These are phyloP conservation scores for Nettapus auritus DNA, from an alignment of 2,113 vertebrate genomes.

Conservation along the genomic window DNA sequence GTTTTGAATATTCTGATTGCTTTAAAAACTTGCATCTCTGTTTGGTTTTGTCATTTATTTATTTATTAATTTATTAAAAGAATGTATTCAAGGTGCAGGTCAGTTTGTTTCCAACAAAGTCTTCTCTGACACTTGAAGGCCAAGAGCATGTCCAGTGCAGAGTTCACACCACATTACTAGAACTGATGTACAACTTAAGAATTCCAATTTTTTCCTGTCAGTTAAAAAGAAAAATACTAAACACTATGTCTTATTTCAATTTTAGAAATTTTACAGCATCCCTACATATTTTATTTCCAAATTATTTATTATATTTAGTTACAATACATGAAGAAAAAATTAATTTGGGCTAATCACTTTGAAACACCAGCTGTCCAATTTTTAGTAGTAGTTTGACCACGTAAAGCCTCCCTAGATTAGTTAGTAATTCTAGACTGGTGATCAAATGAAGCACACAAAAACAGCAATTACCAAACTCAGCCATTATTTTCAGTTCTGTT, in stretches of 20 bases:
- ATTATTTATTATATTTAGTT: neutral
- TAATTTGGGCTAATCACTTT: neutral
- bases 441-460: neutral
- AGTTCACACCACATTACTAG: neutral
- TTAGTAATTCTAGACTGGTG: neutral
- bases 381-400: neutral
- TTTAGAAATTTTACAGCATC: neutral
- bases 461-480: neutral
- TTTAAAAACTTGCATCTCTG: neutral
- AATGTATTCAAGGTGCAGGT: neutral
- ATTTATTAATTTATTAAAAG: neutral
- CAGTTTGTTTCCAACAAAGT: neutral
- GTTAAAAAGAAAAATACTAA: neutral
- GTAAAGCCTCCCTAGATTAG: neutral
- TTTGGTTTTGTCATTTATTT: neutral
- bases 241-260: neutral
- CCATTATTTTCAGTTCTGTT: slow-evolving; percentile 38
- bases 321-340: neutral
- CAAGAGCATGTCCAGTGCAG: neutral
- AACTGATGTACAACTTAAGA: neutral
- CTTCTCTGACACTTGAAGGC: neutral
- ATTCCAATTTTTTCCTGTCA: slow-evolving; percentile 25
- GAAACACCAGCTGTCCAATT: neutral
- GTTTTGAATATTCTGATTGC: neutral
- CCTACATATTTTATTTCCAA: neutral